Percentiles rank a stretch among this genome's conserved stretches.
Evolutionary conservation across 1,140 invertebrate species (phyloP).

Genomic region (Orchestia grillus): DNA sequence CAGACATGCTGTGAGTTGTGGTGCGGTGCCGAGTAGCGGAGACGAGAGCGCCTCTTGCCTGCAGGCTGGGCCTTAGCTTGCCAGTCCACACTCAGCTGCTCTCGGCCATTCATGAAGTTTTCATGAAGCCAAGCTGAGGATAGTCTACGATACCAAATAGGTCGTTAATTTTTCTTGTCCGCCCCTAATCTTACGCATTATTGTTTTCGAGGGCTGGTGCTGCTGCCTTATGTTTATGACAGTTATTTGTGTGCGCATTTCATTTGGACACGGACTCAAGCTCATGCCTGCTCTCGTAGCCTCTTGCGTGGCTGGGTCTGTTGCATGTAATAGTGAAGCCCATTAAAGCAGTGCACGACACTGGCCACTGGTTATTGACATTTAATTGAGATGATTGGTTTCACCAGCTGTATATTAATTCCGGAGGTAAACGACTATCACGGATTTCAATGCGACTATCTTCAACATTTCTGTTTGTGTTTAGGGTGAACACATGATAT

Average conservation of each 20-base stretch:
- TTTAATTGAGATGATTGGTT: neutral
- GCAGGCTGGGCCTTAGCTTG: neutral
- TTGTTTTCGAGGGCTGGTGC: neutral
- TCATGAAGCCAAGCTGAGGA: neutral
- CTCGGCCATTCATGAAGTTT: neutral
- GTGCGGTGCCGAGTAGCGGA: neutral
- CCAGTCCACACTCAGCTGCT: neutral
- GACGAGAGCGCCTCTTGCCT: neutral
- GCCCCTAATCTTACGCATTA: neutral
- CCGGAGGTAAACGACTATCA: neutral
- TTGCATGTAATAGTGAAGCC: neutral
- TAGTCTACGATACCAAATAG: neutral
- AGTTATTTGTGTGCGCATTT: neutral
- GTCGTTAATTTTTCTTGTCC: neutral
- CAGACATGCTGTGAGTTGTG: neutral
- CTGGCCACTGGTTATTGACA: neutral
- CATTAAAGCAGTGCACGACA: neutral
- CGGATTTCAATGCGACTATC: neutral
- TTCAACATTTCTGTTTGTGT: neutral
- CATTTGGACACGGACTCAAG: neutral
- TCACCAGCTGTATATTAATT: neutral
- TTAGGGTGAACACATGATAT: neutral
- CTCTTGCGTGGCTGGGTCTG: too few species aligned
- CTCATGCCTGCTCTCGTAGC: neutral
- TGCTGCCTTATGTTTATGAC: neutral